These are phyloP conservation scores for Microtus oregoni DNA, from an alignment of 2,113 vertebrate genomes.

Conservation along the genomic window DNA sequence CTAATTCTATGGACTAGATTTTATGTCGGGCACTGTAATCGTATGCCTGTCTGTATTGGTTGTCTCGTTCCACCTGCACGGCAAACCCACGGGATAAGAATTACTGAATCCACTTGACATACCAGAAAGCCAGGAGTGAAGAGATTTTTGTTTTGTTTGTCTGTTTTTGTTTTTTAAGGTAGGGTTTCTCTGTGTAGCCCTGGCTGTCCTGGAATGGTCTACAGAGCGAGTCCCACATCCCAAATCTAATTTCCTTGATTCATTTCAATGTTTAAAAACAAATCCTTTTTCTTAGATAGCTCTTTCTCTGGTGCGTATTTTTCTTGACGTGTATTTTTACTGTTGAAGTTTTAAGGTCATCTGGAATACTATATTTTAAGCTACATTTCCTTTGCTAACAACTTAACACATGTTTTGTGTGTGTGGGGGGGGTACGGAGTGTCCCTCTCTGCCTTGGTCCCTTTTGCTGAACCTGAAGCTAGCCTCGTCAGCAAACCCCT, in stretches of 20 bases:
- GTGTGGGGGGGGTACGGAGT: too few relatives aligned
- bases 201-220: background rate
- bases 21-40: background rate
- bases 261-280: background rate
- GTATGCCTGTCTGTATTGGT: background rate
- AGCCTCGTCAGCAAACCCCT: too few relatives aligned
- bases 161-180: too few relatives aligned
- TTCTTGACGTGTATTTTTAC: constrained; percentile 36
- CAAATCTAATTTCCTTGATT: background rate
- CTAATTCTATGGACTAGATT: background rate
- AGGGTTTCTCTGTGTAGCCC: background rate
- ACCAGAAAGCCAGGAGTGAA: background rate
- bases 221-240: background rate
- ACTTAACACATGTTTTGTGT: background rate
- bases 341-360: constrained; percentile 47
- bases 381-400: constrained; percentile 18
- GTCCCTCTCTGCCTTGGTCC: background rate
- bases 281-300: background rate
- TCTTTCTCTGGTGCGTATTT: background rate
- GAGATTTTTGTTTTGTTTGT: too few relatives aligned
- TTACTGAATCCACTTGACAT: background rate
- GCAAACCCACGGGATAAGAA: background rate
- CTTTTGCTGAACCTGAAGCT: background rate
- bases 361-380: constrained; percentile 31
- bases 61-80: background rate